Evolutionary conservation across 2,113 vertebrate species (phyloP).

Genomic region (Psittacula cyanocephala): DNA sequence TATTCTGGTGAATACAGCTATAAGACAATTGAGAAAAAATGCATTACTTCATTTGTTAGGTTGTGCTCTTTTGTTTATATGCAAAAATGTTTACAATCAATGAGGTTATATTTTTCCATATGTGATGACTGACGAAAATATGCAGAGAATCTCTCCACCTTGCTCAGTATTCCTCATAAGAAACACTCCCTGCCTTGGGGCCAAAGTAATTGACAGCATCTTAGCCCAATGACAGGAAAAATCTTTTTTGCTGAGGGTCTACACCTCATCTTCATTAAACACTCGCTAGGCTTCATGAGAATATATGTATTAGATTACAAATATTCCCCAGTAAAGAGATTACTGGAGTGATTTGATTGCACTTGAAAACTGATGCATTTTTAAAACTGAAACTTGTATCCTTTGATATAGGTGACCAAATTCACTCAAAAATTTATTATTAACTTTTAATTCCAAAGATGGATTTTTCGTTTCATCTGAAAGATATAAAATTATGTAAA

Average conservation of each 20-base stretch:
- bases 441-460: neutral
- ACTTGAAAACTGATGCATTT: neutral
- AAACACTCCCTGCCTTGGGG: neutral
- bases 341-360: neutral
- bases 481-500: neutral
- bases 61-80: neutral
- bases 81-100: neutral
- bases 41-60: neutral
- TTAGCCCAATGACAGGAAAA: conserved; percentile 26
- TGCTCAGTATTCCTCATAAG: neutral
- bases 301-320: conserved; percentile 1
- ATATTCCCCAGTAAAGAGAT: neutral
- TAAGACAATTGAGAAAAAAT: neutral
- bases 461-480: neutral
- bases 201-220: neutral
- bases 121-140: neutral
- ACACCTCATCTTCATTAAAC: conserved; percentile 23
- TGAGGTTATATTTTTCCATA: neutral
- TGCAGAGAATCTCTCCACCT: neutral
- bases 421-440: neutral
- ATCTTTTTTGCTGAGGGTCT: conserved; percentile 31
- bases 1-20: neutral
- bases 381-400: neutral
- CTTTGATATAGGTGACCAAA: neutral
- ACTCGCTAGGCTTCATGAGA: conserved; percentile 30